phyloP scores from a whole-genome alignment of 2,113 vertebrate species.

The Macrotis lagotis region DNA sequence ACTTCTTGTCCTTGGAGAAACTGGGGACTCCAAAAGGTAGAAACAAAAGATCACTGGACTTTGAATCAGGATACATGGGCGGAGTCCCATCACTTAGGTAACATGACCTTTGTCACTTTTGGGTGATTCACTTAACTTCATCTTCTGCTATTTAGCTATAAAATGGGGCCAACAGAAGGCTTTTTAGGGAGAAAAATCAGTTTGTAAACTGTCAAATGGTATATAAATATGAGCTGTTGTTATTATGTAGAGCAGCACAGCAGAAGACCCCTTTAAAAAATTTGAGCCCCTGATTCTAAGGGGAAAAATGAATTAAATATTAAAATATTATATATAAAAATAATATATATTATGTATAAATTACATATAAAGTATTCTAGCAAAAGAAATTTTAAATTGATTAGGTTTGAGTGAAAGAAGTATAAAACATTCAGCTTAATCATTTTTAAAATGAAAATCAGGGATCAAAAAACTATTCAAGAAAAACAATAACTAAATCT shows the following conservation, averaged over 20 bases:
- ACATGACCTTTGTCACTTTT: neutral
- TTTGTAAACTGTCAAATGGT: neutral
- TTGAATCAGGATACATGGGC: too few relatives aligned
- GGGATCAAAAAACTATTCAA: neutral
- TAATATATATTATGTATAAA: neutral
- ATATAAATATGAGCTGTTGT: neutral
- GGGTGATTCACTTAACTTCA: neutral
- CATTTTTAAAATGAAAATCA: neutral
- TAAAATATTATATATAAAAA: neutral
- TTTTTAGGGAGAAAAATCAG: neutral
- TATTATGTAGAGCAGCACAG: neutral
- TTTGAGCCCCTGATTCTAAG: neutral
- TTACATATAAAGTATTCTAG: neutral
- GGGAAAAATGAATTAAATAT: neutral
- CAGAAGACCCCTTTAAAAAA: neutral
- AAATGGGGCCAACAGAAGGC: neutral
- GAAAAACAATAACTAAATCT: too few relatives aligned
- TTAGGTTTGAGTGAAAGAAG: neutral
- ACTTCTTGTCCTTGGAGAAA: too few relatives aligned
- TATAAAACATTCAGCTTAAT: neutral
- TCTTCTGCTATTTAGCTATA: neutral
- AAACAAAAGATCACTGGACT: too few relatives aligned
- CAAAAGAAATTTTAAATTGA: neutral
- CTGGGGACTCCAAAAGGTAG: too few relatives aligned
- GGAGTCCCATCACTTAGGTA: too few relatives aligned